Conservation (phyloP, 2,888 invertebrate species). For the Zele albiditarsus region DNA sequence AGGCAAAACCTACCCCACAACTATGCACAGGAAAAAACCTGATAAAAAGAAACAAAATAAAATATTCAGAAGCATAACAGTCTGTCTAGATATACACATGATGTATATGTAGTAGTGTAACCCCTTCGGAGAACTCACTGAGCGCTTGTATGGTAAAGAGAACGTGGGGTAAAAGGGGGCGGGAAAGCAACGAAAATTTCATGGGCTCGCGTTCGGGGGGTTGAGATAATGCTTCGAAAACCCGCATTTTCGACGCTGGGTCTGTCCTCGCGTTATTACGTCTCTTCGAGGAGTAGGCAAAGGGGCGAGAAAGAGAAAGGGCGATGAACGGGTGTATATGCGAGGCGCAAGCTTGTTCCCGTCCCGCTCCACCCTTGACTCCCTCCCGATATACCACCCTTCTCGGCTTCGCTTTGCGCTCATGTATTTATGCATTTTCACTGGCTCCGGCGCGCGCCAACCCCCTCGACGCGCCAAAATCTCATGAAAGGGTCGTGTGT, state of each 20-base stretch:
- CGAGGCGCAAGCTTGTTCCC: slow-evolving; percentile 60
- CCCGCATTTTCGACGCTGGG: slow-evolving; percentile 59
- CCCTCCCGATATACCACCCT: slow-evolving; percentile 17
- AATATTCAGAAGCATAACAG: slow-evolving; percentile 26
- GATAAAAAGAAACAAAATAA: slow-evolving; percentile 12
- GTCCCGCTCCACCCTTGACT: slow-evolving; percentile 41
- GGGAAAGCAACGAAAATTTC: slow-evolving; percentile 50
- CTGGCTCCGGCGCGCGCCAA: slow-evolving; percentile 33
- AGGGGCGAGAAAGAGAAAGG: slow-evolving; percentile 18
- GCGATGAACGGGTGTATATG: slow-evolving; percentile 55
- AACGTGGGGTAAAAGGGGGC: neutral
- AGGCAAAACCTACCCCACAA: slow-evolving; percentile 20
- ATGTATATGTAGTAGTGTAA: slow-evolving; percentile 8
- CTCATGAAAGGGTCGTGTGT: slow-evolving; percentile 42
- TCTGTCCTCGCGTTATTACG: slow-evolving; percentile 66
- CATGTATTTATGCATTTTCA: slow-evolving; percentile 71
- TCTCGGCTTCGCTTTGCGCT: slow-evolving; percentile 59
- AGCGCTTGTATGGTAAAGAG: slow-evolving; percentile 1
- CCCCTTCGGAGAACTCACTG: slow-evolving; percentile 26
- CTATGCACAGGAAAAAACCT: slow-evolving; percentile 22
- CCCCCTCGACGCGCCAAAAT: slow-evolving; percentile 26
- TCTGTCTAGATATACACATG: slow-evolving; percentile 7
- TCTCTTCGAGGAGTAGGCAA: slow-evolving; percentile 57
- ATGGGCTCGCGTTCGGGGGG: slow-evolving; percentile 47
- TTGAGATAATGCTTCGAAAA: slow-evolving; percentile 57